phyloP scores from a whole-genome alignment of 2,113 vertebrate species.

The Ranitomeya variabilis region DNA sequence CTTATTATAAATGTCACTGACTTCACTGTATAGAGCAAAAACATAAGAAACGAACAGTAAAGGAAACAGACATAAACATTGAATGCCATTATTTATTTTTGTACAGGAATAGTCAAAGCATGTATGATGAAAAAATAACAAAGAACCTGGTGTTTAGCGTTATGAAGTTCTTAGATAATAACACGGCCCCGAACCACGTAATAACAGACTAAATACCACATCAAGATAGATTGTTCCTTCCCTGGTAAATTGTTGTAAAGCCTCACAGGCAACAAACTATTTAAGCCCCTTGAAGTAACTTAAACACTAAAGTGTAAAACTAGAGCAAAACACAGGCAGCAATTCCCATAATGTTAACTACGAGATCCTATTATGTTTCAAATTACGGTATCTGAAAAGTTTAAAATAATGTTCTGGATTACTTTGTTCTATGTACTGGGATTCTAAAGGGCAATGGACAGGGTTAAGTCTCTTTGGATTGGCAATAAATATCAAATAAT shows the following conservation, averaged over 20 bases:
- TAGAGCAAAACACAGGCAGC: not conserved
- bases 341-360: not conserved
- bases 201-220: not conserved
- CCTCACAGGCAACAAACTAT: not conserved
- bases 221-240: not conserved
- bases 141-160: conserved; percentile 6
- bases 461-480: too few species aligned
- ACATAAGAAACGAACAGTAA: not conserved
- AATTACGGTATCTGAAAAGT: too few species aligned
- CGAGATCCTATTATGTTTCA: too few species aligned
- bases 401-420: too few species aligned
- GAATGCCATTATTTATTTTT: not conserved
- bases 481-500: too few species aligned
- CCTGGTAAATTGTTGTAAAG: not conserved
- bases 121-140: not conserved
- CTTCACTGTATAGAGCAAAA: not conserved
- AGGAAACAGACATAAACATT: not conserved
- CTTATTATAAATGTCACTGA: not conserved
- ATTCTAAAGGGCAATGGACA: too few species aligned
- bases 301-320: not conserved
- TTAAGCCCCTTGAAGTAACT: not conserved
- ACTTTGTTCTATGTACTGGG: too few species aligned
- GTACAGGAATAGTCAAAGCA: not conserved
- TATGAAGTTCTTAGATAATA: not conserved
- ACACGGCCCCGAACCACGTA: not conserved